These are phyloP conservation scores for Porites evermanni DNA, from an alignment of 92 coral and sea anemone genomes.

Conservation along the genomic window DNA sequence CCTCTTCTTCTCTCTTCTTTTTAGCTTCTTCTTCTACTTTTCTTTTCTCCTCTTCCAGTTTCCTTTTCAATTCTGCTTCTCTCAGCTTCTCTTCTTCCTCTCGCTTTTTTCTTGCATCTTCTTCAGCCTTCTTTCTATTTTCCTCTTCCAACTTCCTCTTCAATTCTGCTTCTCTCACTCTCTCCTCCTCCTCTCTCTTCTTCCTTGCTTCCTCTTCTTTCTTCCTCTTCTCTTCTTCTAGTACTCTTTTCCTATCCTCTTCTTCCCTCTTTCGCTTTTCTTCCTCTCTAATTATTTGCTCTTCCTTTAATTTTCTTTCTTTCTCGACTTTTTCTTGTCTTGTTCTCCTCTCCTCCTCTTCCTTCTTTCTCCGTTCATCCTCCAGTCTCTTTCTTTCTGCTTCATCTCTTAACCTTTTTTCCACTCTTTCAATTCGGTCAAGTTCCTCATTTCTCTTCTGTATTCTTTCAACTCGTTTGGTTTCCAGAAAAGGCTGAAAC, in stretches of 20 bases:
- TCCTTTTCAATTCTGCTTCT: constrained; percentile 17
- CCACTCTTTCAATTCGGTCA: constrained; percentile 62
- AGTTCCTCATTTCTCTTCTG: constrained; percentile 58
- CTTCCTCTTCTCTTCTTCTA: background rate
- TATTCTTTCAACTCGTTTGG: constrained; percentile 46
- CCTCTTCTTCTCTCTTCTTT: constrained; percentile 13
- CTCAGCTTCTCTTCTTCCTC: constrained; percentile 2
- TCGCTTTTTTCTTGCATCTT: constrained; percentile 1
- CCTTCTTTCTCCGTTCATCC: constrained; percentile 48
- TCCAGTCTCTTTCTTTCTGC: constrained; percentile 52
- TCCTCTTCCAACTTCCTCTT: background rate
- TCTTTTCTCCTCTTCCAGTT: constrained; percentile 31
- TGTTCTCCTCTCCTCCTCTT: constrained; percentile 33
- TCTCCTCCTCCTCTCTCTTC: constrained; percentile 5
- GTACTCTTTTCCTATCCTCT: background rate
- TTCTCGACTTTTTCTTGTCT: constrained; percentile 40
- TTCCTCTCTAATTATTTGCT: constrained; percentile 10
- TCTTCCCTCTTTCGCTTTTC: background rate
- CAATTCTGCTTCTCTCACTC: background rate
- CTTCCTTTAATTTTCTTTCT: constrained; percentile 32
- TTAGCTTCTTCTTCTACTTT: constrained; percentile 25
- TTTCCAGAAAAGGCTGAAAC: constrained; percentile 60
- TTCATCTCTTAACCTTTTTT: constrained; percentile 59
- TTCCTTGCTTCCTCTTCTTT: too few species aligned
- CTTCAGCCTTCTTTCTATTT: background rate